Conservation (phyloP, 2,113 vertebrate genomes). For the Tachysurus fulvidraco region DNA sequence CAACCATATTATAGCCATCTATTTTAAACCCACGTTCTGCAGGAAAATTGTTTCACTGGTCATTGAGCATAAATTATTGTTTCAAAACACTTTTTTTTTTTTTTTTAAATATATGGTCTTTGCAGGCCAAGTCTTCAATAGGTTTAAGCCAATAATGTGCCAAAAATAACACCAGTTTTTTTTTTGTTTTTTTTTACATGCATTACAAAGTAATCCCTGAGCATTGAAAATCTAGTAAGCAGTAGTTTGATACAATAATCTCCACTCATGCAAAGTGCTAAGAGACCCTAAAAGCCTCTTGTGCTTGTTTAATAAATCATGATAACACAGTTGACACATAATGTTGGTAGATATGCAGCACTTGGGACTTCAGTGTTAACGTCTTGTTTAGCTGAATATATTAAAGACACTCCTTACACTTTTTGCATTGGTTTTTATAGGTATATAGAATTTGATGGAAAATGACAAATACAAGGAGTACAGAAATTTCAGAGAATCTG, state of each 20-base stretch:
- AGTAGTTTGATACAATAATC: neutral
- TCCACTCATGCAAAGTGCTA: neutral
- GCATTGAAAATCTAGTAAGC: neutral
- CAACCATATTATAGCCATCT: neutral
- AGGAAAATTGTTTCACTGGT: neutral
- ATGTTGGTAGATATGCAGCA: neutral
- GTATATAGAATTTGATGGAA: neutral
- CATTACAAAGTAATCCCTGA: neutral
- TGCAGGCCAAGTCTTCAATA: neutral
- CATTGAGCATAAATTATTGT: neutral
- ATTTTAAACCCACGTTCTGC: neutral
- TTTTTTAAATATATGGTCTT: neutral
- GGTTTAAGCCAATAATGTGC: neutral
- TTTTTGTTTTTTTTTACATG: neutral
- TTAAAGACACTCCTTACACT: neutral
- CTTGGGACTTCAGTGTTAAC: neutral
- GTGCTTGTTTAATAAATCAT: neutral
- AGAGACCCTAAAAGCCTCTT: neutral
- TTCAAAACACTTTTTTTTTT: neutral
- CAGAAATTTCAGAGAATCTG: neutral
- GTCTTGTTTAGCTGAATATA: neutral
- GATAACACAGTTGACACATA: neutral
- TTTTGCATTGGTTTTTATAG: neutral
- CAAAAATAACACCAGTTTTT: neutral
- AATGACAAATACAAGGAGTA: neutral